phyloP scores from a whole-genome alignment of 2,113 vertebrate genomes.

The Zootoca vivipara region DNA sequence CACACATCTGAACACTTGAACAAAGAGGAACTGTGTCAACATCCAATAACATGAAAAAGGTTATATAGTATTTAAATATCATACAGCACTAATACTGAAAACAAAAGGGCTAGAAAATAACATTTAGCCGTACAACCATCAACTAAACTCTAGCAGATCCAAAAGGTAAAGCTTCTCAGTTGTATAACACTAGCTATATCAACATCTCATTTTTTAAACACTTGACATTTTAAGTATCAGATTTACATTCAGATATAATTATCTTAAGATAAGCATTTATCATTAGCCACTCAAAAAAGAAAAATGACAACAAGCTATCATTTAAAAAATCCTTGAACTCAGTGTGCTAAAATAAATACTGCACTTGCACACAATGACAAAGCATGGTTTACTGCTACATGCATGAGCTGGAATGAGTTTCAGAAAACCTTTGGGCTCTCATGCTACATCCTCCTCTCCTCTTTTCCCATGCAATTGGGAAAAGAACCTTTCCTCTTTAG shows the following conservation, averaged over 20 bases:
- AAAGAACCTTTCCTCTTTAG: too few species aligned
- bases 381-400: too few species aligned
- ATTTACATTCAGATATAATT: background rate
- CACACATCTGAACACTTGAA: background rate
- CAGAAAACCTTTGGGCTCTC: too few species aligned
- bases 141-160: background rate
- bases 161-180: background rate
- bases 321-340: slow-evolving; percentile 7
- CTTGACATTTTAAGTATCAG: background rate
- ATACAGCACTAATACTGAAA: background rate
- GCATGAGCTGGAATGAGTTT: too few species aligned
- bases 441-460: too few species aligned
- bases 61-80: background rate
- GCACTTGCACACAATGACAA: too few species aligned
- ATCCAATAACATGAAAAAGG: background rate
- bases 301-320: background rate
- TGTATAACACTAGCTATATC: background rate
- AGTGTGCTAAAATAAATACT: background rate
- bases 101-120: background rate
- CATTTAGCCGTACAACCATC: background rate
- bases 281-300: background rate
- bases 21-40: background rate
- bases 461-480: too few species aligned
- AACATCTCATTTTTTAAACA: background rate
- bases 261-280: background rate